phyloP scores from a whole-genome alignment of 2,113 vertebrate species.

The Stercorarius parasiticus region DNA sequence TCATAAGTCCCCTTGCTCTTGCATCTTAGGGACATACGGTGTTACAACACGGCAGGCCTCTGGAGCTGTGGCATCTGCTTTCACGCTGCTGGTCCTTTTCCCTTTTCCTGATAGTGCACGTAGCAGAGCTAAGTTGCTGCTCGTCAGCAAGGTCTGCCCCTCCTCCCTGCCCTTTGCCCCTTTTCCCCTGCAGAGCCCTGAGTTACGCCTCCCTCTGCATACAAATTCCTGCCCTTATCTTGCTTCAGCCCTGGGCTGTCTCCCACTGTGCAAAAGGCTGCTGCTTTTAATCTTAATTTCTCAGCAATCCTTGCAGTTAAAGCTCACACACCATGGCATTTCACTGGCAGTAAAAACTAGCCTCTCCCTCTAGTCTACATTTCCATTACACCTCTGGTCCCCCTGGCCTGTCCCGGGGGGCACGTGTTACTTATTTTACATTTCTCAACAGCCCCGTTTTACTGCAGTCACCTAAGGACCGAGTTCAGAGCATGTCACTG shows the following conservation, averaged over 20 bases:
- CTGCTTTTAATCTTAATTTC: not conserved
- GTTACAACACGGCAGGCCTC: not conserved
- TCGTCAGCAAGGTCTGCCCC: not conserved
- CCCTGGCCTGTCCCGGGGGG: not conserved
- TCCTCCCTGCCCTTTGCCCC: not conserved
- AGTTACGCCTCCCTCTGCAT: not conserved
- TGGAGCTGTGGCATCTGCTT: not conserved
- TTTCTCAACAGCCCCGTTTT: not conserved
- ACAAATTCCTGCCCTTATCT: not conserved
- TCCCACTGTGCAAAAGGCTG: not conserved
- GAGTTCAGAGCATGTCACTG: rapidly evolving
- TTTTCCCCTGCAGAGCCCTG: not conserved
- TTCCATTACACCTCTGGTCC: not conserved
- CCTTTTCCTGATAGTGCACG: not conserved
- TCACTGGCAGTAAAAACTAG: not conserved
- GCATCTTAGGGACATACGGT: not conserved
- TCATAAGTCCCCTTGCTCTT: not conserved
- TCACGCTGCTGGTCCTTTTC: not conserved
- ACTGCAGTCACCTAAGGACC: not conserved
- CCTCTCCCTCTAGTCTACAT: not conserved
- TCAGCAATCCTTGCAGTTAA: not conserved
- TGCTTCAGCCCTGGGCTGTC: not conserved
- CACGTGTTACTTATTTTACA: rapidly evolving
- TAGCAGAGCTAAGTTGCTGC: not conserved
- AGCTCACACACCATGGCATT: not conserved